phyloP scores from a whole-genome alignment of 2,113 vertebrate species.

The Barnardius zonarius region DNA sequence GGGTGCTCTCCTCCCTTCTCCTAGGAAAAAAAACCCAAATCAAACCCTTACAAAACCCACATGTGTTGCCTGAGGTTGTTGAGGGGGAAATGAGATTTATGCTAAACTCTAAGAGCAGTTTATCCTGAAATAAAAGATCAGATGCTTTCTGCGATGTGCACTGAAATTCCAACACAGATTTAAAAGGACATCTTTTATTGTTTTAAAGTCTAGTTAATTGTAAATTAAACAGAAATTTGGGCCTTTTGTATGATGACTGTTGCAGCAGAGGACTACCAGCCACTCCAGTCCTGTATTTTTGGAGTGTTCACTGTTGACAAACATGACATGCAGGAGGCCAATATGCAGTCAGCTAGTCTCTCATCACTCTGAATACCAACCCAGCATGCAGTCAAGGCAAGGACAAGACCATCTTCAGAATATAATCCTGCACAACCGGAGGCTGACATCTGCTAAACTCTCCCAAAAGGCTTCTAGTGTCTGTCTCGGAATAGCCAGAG shows the following conservation, averaged over 20 bases:
- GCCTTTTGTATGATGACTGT: not conserved
- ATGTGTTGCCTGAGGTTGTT: not conserved
- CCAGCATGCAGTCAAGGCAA: not conserved
- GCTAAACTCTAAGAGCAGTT: not conserved
- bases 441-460: not conserved
- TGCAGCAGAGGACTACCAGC: not conserved
- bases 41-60: not conserved
- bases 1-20: not conserved
- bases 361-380: not conserved
- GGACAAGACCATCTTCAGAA: not conserved
- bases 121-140: not conserved
- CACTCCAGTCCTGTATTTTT: not conserved
- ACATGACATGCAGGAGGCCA: not conserved
- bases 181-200: not conserved
- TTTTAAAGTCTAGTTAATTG: not conserved
- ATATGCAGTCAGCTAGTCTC: not conserved
- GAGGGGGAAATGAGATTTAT: not conserved
- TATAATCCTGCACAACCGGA: not conserved
- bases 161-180: not conserved
- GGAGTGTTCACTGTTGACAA: not conserved
- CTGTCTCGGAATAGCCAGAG: not conserved
- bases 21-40: not conserved
- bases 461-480: not conserved
- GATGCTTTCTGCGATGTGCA: not conserved
- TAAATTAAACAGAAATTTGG: not conserved